Percentiles rank a stretch among this genome's conserved stretches.
These are phyloP conservation scores for Hyperopisus bebe DNA, from an alignment of 2,113 vertebrate species.

Conservation along the genomic window DNA sequence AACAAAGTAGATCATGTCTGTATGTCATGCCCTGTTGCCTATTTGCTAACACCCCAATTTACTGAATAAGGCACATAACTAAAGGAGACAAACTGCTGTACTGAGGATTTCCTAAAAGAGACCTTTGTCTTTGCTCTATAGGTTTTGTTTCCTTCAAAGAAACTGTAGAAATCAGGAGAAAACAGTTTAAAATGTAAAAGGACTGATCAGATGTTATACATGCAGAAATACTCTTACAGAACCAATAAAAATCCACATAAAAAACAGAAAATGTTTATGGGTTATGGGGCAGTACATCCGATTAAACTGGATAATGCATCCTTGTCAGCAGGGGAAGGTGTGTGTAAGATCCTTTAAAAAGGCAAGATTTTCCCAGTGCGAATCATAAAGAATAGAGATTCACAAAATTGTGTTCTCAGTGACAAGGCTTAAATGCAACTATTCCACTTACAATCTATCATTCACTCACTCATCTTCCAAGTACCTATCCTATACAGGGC, in stretches of 20 bases:
- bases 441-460: neutral
- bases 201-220: neutral
- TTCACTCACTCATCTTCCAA: neutral
- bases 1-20: neutral
- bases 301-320: neutral
- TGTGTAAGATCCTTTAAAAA: neutral
- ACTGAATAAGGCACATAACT: neutral
- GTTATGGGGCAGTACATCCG: neutral
- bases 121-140: neutral
- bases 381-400: neutral
- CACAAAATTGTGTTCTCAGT: neutral
- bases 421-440: neutral
- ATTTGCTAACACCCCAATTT: neutral
- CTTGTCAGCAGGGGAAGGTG: neutral
- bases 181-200: neutral
- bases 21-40: neutral
- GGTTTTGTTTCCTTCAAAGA: neutral
- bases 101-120: neutral
- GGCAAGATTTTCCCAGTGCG: neutral
- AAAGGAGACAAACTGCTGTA: neutral
- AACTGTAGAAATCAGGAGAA: neutral
- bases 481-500: neutral
- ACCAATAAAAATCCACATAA: neutral
- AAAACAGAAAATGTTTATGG: neutral
- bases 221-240: neutral